Evolutionary conservation across 92 coral and sea anemone genomes (phyloP), one percentile per base, ranked within the genome.

Genomic region (Epizoanthus scotinus): DNA sequence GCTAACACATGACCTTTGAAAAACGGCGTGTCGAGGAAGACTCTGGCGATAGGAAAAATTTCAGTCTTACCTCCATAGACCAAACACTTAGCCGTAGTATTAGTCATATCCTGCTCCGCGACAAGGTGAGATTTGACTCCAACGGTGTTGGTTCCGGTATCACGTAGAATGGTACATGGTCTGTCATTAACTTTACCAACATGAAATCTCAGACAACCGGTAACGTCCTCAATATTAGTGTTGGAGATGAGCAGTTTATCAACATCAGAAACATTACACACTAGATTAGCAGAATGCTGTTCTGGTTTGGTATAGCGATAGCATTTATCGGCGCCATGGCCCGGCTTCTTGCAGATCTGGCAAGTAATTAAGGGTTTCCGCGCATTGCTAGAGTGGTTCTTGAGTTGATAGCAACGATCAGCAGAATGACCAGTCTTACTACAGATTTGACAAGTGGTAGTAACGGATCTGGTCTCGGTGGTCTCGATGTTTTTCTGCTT

Each of bases 81-180:
- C 65, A 60, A 60, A 26, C 65, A 60, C 3, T 60, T 60, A 26
- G 65, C 65, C 19, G 3, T 60, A 6, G 3, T 6, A 6, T 26
- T 26, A 3, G 65, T 60, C 19, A 60, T 3, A 26, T 60, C 65
- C 65, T 60, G 12, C 19, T 60, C 12, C 3, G 3, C 19, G 12
- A 60, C 65, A 3, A 60, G 65, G 65, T 60, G 65, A 60, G 65
- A 6, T 60, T 60, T 60, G 65, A 60, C 65, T 3, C 65, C 65
- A 3, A 60, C 65, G 65, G 65, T 60, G 65, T 60, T 60, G 19
- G 65, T 60, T 3, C 27, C 65, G 65, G 65, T 60, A 26, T 60
- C 65, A 6, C 65, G 65, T 60, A 60, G 65, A 26, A 60, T 60
- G 19, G 65, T 60, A 26, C 65, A 60, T 19, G 0, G 65, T 60